phyloP scores from a whole-genome alignment of 2,797 vertebrate species.

The Micropoecilia bifurca region DNA sequence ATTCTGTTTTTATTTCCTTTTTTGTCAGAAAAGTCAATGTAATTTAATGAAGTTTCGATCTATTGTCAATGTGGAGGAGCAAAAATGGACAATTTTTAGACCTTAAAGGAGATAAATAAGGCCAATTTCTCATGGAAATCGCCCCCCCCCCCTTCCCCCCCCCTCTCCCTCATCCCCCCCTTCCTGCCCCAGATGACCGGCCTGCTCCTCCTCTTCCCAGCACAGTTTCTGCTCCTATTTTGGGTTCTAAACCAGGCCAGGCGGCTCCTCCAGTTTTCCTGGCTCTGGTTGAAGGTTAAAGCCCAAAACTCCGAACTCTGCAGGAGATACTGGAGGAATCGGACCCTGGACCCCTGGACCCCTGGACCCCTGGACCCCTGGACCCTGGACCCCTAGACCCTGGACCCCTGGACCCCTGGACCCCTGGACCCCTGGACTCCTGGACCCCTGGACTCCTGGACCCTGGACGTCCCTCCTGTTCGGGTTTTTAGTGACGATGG shows the following conservation, averaged over 20 bases:
- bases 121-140: neutral
- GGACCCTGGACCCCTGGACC: too few species aligned
- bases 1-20: too few species aligned
- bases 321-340: neutral
- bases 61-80: neutral
- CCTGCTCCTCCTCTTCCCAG: slow-evolving; percentile 56
- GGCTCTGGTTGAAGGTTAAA: slow-evolving; percentile 3
- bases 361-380: too few species aligned
- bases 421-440: too few species aligned
- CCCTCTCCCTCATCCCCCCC: neutral
- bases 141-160: too few species aligned
- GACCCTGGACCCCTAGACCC: too few species aligned
- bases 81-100: neutral
- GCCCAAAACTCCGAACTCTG: neutral
- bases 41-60: too few species aligned
- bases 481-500: neutral
- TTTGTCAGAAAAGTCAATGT: too few species aligned
- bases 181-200: slow-evolving; percentile 24
- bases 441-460: too few species aligned
- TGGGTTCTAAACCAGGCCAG: slow-evolving; percentile 73
- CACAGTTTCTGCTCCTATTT: slow-evolving; percentile 75
- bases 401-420: too few species aligned
- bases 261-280: slow-evolving; percentile 34
- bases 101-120: neutral
- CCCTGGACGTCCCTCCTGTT: neutral